Percentiles rank a stretch among this genome's conserved stretches.
Conservation (phyloP, 2,888 invertebrate species). For the Aphodius granarius region DNA sequence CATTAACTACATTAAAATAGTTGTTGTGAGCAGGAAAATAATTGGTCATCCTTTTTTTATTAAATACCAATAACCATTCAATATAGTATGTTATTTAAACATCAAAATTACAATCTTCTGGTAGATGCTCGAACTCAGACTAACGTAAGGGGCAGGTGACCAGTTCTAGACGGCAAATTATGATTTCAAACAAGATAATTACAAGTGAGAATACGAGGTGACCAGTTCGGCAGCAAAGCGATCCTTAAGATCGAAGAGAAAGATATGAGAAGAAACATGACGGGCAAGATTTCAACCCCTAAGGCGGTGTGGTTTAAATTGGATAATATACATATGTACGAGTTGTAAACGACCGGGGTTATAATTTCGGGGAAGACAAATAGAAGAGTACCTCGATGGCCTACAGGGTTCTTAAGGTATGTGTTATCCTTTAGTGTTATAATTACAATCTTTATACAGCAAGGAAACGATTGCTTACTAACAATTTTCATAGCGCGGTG, state of each 20-base stretch:
- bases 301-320: conserved; percentile 17
- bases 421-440: neutral
- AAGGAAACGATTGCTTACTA: too few species aligned
- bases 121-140: too few species aligned
- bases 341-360: neutral
- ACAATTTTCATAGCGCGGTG: too few species aligned
- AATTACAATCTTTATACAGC: neutral
- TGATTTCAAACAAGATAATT: neutral
- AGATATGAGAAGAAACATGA: conserved; percentile 1
- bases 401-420: neutral
- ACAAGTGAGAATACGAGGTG: neutral
- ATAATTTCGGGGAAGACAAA: neutral
- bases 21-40: too few species aligned
- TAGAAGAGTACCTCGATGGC: neutral
- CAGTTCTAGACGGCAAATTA: neutral
- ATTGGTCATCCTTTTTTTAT: neutral
- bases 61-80: neutral
- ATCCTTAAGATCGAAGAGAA: neutral
- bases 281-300: conserved; percentile 4
- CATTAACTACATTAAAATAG: neutral
- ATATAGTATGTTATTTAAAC: neutral
- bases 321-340: conserved; percentile 17
- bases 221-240: neutral
- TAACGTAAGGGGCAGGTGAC: too few species aligned
- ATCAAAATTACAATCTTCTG: too few species aligned